Evolutionary conservation across 2,888 invertebrate genomes (phyloP), one percentile per base, ranked within the genome.

Genomic region (Nephrotoma appendiculata): DNA sequence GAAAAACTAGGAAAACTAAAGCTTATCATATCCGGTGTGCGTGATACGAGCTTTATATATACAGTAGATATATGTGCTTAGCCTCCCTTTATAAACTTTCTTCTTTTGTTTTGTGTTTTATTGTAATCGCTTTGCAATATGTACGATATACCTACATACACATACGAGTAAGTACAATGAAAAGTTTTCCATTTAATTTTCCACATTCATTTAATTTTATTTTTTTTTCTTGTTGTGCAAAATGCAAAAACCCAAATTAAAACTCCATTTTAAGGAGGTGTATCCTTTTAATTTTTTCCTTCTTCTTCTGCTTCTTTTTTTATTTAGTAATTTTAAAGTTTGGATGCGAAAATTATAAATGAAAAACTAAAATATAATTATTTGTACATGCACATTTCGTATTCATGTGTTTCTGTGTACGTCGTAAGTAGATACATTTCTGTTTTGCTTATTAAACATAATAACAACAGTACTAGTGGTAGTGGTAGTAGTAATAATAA

Each of bases 1-100:
- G 42, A 84, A 84, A 43, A 85, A 19, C 43, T n/a, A 85, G 19
- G 9, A 43, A 71, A 71, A 71, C 43, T 44, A 44, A 85, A 85
- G 85, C 85, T 85, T 44, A 44, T 19, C 44, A 9, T 85, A 85
- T 85, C 85, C 85, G 85, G 85, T 85, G 85, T 85, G 85, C 85
- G 85, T 85, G 85, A 85, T 85, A 44, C 85, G 44, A 43, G 85
- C 71, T 31, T 52, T 71, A 57, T 52, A 52, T 52, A 52, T 57
- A 15, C 5, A 15, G 52, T 52, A 48, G 9, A 52, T 15, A 15
- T 52, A 19, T 52, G 52, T 52, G 15, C 52, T 52, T 71, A 71
- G 71, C 31, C 31, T 71, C 31, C 71, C 71, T 19, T 71, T 71
- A 1, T 11, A 71, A 71, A 31, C 1, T 71, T 71, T 31, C 31